Evolutionary conservation across 2,888 invertebrate species (phyloP).

Genomic region (Tryphoninae sp.): DNA sequence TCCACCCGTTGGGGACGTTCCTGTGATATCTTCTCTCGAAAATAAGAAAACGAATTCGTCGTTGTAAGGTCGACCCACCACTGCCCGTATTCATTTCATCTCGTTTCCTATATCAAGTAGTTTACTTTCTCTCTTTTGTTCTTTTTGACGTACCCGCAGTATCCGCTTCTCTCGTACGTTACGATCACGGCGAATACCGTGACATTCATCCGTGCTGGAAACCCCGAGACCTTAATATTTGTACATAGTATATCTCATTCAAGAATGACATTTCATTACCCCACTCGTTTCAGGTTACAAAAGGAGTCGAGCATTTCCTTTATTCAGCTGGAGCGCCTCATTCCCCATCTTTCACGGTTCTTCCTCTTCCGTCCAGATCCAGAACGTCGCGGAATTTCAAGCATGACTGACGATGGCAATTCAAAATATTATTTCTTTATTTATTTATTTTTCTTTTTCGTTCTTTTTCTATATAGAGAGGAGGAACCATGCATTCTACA

Average conservation of each 20-base stretch:
- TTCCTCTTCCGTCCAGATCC: background rate
- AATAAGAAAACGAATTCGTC: constrained; percentile 9
- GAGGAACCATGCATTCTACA: too few species aligned
- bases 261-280: constrained; percentile 56
- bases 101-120: constrained; percentile 48
- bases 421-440: background rate
- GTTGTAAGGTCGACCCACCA: constrained; percentile 3
- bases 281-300: constrained; percentile 29
- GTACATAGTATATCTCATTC: constrained; percentile 42
- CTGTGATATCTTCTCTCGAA: background rate
- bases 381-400: background rate
- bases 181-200: constrained; percentile 18
- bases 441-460: background rate
- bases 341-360: background rate
- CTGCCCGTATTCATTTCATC: constrained; percentile 38
- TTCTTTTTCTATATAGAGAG: too few species aligned
- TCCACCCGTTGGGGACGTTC: background rate
- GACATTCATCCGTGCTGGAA: constrained; percentile 27
- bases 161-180: background rate
- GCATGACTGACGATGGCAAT: background rate
- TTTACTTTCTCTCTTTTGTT: constrained; percentile 16
- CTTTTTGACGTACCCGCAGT: background rate
- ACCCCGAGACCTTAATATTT: constrained; percentile 17
- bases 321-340: constrained; percentile 10
- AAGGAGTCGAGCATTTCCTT: constrained; percentile 21